phyloP scores from a whole-genome alignment of 2,113 vertebrate genomes.

The Terrapene triunguis region DNA sequence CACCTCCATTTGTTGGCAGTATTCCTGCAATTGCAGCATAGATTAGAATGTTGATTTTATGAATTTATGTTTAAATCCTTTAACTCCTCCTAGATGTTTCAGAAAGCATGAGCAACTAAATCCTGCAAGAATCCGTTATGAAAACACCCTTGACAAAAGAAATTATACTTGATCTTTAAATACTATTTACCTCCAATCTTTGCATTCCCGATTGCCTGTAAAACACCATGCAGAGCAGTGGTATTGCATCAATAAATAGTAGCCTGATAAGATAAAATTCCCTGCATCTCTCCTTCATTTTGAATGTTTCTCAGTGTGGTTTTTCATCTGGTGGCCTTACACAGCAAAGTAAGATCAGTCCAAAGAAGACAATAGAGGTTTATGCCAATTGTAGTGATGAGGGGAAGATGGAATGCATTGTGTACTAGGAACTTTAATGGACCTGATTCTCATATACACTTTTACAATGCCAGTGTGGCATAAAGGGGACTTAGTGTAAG shows the following conservation, averaged over 20 bases:
- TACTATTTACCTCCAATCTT: neutral
- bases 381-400: constrained; percentile 62
- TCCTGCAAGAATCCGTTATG: neutral
- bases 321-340: constrained; percentile 69
- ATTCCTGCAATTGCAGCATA: neutral
- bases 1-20: neutral
- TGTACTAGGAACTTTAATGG: constrained; percentile 62
- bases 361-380: constrained; percentile 57
- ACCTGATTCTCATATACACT: constrained; percentile 52
- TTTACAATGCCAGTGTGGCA: neutral
- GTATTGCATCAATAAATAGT: constrained; percentile 1
- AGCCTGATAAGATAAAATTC: constrained; percentile 12
- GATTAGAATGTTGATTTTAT: accelerated
- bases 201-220: neutral
- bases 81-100: neutral
- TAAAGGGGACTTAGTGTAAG: constrained; percentile 10
- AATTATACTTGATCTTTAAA: neutral
- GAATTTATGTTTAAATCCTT: neutral
- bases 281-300: constrained; percentile 39
- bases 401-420: constrained; percentile 69
- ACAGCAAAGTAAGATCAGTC: constrained; percentile 54
- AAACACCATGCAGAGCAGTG: neutral
- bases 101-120: neutral
- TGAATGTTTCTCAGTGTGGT: constrained; percentile 69
- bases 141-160: neutral